Evolutionary conservation across 2,113 vertebrate genomes (phyloP).

Genomic region (Microtus pennsylvanicus): DNA sequence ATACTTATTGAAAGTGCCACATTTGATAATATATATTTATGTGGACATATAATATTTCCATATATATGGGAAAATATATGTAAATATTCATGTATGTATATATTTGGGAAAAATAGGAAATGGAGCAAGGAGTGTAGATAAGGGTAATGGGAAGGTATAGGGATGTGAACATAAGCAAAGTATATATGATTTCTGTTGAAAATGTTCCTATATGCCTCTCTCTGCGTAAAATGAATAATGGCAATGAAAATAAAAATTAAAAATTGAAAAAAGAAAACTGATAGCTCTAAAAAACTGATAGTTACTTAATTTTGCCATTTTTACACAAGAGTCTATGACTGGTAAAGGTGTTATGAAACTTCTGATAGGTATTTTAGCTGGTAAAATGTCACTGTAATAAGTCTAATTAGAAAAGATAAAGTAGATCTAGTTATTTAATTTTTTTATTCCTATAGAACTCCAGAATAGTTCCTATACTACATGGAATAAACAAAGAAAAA

Average conservation of each 20-base stretch:
- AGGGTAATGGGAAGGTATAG: too few relatives aligned
- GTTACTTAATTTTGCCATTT: constrained; percentile 32
- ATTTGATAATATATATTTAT: background rate
- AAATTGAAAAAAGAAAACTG: background rate
- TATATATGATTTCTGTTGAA: background rate
- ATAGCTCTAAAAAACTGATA: background rate
- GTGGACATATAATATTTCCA: too few relatives aligned
- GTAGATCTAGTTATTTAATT: background rate
- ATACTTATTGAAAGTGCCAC: background rate
- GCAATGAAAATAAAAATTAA: background rate
- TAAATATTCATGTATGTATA: background rate
- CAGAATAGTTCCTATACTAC: background rate
- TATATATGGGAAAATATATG: too few relatives aligned
- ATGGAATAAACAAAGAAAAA: constrained; percentile 39
- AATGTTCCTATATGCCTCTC: background rate
- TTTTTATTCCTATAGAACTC: background rate
- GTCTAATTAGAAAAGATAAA: background rate
- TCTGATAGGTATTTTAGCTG: background rate
- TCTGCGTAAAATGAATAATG: background rate
- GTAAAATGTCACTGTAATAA: background rate
- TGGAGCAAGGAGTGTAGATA: too few relatives aligned
- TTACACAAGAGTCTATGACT: constrained; percentile 9
- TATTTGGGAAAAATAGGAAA: too few relatives aligned
- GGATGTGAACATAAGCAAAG: background rate
- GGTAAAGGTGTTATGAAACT: constrained; percentile 37